Evolutionary conservation across 2,797 vertebrate genomes (phyloP), one percentile per base, ranked within the genome.

Genomic region (Gambelia wislizenii): DNA sequence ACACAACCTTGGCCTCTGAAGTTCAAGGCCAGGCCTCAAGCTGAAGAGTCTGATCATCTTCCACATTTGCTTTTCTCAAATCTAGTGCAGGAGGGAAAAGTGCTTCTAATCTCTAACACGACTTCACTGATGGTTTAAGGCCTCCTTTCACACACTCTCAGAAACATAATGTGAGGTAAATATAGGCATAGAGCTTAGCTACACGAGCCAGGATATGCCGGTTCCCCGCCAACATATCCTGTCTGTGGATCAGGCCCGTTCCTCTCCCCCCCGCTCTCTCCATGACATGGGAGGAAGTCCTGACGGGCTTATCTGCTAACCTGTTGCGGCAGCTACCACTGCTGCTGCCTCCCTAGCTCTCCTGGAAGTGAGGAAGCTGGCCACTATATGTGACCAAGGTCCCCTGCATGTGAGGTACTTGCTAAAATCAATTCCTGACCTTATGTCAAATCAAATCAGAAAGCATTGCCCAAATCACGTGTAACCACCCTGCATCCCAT

Each of bases 1-100:
- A 49, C 39, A n/a, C 30, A 44, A 78, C 70, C 42, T 42, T 77
- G 72, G 70, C 18, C 39, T 27, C 42, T 27, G 33, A 49, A 70
- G 52, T 39, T 91, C 83, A 89, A 75, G 59, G 27, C 79, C 86
- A 74, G 67, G 42, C 56, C 82, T 87, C 44, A 84, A 69, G 36
- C 33, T 14, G 14, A 78, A 87, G 59, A 47, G 74, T 33, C 76
- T 67, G 78, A 64, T 76, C 39, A 47, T 44, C 10, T 85, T 70
- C 49, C 33, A 33, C n/a, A 77, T n/a, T 86, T 61, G 12, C 49
- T 70, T 47, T 47, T 69, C 69, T 44, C 70, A 88, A 82, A 18
- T 39, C 18, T 10, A 82, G n/a, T 61, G 42, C 30, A 82, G 49
- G 25, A 56, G 33, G 82, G 82, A 81, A 88, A 30, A 25, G 47